Evolutionary conservation across 2,888 invertebrate genomes (phyloP).

Genomic region (Yponomeuta cagnagella): DNA sequence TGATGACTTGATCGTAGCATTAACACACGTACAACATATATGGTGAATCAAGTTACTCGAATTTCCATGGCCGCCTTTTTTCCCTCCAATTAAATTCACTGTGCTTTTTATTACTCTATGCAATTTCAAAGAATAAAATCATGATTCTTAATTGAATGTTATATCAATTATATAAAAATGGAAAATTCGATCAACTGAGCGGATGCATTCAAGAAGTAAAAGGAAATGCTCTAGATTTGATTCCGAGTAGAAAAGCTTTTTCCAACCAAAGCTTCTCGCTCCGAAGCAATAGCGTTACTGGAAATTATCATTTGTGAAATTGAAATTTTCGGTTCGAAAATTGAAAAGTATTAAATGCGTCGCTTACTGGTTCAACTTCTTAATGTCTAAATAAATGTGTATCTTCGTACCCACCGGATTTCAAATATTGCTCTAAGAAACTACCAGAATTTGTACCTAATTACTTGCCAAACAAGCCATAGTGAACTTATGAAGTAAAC

Average conservation of each 20-base stretch:
- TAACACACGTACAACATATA: background rate
- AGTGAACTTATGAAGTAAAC: too few species aligned
- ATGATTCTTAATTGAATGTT: background rate
- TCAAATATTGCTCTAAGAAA: too few species aligned
- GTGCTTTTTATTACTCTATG: background rate
- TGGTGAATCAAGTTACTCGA: background rate
- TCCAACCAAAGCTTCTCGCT: background rate
- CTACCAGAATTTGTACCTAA: too few species aligned
- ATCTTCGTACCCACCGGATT: too few species aligned
- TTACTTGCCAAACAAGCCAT: too few species aligned
- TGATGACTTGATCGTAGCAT: background rate
- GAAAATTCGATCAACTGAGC: background rate
- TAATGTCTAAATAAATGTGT: too few species aligned
- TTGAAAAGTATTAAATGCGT: too few species aligned
- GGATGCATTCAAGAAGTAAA: background rate
- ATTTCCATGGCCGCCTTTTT: background rate
- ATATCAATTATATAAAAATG: background rate
- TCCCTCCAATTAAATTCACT: background rate
- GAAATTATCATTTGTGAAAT: too few species aligned
- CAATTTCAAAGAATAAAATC: background rate
- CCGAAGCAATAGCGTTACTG: too few species aligned
- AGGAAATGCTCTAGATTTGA: constrained; percentile 9
- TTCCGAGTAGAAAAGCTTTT: background rate
- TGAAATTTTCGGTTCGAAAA: too few species aligned
- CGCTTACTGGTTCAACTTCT: too few species aligned